Conservation (phyloP, 2,888 invertebrate species). For the Cryptus viduatorius region DNA sequence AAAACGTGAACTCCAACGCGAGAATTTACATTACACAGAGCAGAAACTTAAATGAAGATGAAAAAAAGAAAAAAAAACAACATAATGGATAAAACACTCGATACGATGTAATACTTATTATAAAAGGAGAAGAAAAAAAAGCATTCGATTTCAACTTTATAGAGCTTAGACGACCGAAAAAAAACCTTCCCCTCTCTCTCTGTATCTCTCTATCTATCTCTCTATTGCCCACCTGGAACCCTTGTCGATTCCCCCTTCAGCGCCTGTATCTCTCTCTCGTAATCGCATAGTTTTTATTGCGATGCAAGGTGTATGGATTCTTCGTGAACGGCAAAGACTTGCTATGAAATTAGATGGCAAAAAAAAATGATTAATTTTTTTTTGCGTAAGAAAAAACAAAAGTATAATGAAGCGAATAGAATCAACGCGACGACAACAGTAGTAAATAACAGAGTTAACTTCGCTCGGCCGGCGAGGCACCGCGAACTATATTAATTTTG, state of each 20-base stretch:
- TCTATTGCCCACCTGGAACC: slow-evolving; percentile 60
- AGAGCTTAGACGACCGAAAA: slow-evolving; percentile 69
- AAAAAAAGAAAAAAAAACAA: slow-evolving; percentile 23
- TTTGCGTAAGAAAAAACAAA: slow-evolving; percentile 53
- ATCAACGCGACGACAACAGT: slow-evolving; percentile 35
- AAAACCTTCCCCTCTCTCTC: slow-evolving; percentile 41
- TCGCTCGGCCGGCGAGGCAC: slow-evolving; percentile 44
- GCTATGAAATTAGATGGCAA: slow-evolving; percentile 40
- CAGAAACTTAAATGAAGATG: slow-evolving; percentile 22
- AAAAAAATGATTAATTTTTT: slow-evolving; percentile 50
- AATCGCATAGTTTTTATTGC: slow-evolving; percentile 75
- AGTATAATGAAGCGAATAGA: slow-evolving; percentile 40
- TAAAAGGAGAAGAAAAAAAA: slow-evolving; percentile 66
- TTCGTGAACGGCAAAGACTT: slow-evolving; percentile 54
- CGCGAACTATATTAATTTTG: slow-evolving; percentile 20
- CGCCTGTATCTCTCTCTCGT: slow-evolving; percentile 70
- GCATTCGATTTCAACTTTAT: slow-evolving; percentile 70
- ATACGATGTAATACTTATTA: slow-evolving; percentile 78
- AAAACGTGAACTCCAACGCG: slow-evolving; percentile 6
- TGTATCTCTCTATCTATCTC: neutral
- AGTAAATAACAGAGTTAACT: slow-evolving; percentile 51
- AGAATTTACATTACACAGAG: neutral
- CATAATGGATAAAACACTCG: slow-evolving; percentile 69
- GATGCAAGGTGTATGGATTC: slow-evolving; percentile 82
- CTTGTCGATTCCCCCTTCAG: slow-evolving; percentile 61